Conservation (phyloP, 2,888 invertebrate genomes). For the Thymelicus acteon region DNA sequence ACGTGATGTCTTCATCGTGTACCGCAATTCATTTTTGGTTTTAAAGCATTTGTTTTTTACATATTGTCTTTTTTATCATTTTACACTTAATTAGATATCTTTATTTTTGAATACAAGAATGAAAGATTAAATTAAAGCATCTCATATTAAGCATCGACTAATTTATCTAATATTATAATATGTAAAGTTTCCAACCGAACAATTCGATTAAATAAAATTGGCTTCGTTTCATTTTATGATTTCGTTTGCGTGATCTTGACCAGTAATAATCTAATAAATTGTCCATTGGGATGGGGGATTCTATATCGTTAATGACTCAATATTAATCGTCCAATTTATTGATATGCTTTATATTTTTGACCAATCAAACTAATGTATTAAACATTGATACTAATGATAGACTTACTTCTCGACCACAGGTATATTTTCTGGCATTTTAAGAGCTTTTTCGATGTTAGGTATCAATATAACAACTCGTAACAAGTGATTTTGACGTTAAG, state of each 20-base stretch:
- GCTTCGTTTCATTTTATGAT: constrained; percentile 81
- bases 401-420: too few species aligned
- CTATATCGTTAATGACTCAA: constrained; percentile 64
- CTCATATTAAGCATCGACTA: not conserved
- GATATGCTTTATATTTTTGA: constrained; percentile 18
- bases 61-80: not conserved
- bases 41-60: not conserved
- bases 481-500: too few species aligned
- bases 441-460: too few species aligned
- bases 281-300: constrained; percentile 75
- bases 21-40: constrained; percentile 13
- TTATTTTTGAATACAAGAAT: not conserved
- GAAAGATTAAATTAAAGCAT: not conserved
- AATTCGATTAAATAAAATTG: constrained; percentile 77
- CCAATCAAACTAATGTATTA: constrained; percentile 1
- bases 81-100: too few species aligned
- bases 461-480: too few species aligned
- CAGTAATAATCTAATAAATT: constrained; percentile 80
- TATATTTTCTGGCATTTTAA: too few species aligned
- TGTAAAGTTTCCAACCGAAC: constrained; percentile 1
- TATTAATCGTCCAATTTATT: constrained; percentile 62
- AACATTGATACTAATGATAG: not conserved
- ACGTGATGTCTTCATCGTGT: constrained; percentile 57
- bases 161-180: constrained; percentile 2
- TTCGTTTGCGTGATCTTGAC: constrained; percentile 82